Percentiles rank a stretch among this genome's conserved stretches.
phyloP scores from a whole-genome alignment of 1,140 invertebrate species.

The Calliphora vicina region DNA sequence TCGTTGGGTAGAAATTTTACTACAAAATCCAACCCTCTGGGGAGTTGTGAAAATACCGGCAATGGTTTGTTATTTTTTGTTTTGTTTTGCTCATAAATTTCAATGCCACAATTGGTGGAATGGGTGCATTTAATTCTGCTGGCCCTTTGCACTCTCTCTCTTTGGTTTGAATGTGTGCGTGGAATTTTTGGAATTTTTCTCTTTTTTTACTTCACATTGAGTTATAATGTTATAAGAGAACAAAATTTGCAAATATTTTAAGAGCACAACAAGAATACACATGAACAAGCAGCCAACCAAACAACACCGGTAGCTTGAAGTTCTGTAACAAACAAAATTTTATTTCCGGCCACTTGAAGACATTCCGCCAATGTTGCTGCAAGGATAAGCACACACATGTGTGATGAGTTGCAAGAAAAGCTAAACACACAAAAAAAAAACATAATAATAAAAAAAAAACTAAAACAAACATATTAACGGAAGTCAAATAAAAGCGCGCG shows the following conservation, averaged over 20 bases:
- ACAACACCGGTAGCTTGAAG: constrained; percentile 5
- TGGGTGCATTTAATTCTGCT: constrained; percentile 8
- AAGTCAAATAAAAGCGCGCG: constrained; percentile 24
- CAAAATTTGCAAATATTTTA: background rate
- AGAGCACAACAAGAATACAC: background rate
- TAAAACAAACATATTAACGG: background rate
- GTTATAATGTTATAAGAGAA: background rate
- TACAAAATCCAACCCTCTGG: constrained; percentile 50
- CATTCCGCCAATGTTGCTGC: constrained; percentile 39
- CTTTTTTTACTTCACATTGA: background rate
- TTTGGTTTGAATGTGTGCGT: background rate
- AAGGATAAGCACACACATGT: constrained; percentile 39
- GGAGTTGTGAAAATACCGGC: constrained; percentile 41
- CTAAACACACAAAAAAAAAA: background rate
- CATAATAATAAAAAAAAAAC: background rate
- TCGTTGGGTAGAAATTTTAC: background rate
- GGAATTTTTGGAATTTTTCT: background rate
- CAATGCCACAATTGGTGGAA: constrained; percentile 5
- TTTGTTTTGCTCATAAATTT: constrained; percentile 21
- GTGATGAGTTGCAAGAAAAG: background rate
- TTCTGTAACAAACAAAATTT: constrained; percentile 15
- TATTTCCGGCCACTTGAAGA: constrained; percentile 37
- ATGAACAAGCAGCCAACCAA: background rate
- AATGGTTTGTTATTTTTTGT: constrained; percentile 39
- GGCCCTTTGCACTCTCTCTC: background rate